Conservation (phyloP, 2,888 invertebrate species). For the Chelonus formosanus region DNA sequence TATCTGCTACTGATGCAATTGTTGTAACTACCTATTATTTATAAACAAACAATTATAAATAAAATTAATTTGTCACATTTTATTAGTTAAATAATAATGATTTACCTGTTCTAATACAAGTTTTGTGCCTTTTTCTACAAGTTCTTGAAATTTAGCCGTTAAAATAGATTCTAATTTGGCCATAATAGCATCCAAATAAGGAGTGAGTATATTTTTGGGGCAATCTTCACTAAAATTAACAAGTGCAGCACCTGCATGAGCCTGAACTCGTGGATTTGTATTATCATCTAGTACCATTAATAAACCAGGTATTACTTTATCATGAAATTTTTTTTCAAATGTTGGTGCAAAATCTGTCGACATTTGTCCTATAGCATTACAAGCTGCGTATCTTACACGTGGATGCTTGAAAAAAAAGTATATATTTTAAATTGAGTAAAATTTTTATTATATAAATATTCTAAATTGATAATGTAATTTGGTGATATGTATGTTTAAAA, state of each 20-base stretch:
- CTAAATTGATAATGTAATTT: too few relatives aligned
- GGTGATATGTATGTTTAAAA: too few relatives aligned
- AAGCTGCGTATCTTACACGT: conserved; percentile 94
- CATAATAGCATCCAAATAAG: conserved; percentile 92
- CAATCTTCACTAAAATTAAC: conserved; percentile 99
- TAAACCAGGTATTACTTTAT: conserved; percentile 91
- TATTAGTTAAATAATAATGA: neutral
- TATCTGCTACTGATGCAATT: conserved; percentile 97
- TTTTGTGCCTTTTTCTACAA: conserved; percentile 93
- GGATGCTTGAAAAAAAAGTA: conserved; percentile 75
- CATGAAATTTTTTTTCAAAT: conserved; percentile 98
- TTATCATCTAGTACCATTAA: conserved; percentile 89
- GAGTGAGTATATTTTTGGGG: conserved; percentile 90
- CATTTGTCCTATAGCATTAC: conserved; percentile 99
- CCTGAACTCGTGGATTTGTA: conserved; percentile 88
- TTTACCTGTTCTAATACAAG: conserved; percentile 89
- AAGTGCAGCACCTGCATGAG: conserved; percentile 89
- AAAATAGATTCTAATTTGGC: conserved; percentile 88
- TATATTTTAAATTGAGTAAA: too few relatives aligned
- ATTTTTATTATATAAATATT: too few relatives aligned
- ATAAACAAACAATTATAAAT: too few relatives aligned
- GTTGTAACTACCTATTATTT: conserved; percentile 83
- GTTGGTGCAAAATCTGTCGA: conserved; percentile 97
- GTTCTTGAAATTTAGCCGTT: conserved; percentile 91
- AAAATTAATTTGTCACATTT: too few relatives aligned